Evolutionary conservation across 2,113 vertebrate genomes (phyloP).

Genomic region (Anguilla japonica): DNA sequence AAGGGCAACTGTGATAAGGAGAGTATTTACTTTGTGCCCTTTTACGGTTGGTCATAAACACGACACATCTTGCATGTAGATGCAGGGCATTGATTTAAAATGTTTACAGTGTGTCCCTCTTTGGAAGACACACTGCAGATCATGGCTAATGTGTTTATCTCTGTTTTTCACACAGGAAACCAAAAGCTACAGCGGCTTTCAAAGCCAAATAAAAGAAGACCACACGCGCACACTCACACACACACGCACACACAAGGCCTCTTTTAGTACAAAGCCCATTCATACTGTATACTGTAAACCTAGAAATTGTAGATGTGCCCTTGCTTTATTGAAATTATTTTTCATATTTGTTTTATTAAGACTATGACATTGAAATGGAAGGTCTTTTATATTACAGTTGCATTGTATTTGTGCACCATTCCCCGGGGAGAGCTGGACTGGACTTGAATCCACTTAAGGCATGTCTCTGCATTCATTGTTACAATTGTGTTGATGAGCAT

Average conservation of each 20-base stretch:
- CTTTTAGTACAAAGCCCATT: not conserved
- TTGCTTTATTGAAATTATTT: not conserved
- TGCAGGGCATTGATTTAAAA: not conserved
- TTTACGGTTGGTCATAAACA: not conserved
- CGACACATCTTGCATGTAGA: not conserved
- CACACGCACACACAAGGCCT: not conserved
- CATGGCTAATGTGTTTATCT: not conserved
- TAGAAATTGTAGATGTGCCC: not conserved
- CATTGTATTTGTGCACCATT: too few species aligned
- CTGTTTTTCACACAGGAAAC: slow-evolving; percentile 25
- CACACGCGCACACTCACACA: not conserved
- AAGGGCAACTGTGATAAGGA: not conserved
- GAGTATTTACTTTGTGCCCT: not conserved
- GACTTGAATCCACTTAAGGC: too few species aligned
- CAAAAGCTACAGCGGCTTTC: slow-evolving; percentile 26
- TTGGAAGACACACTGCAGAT: not conserved
- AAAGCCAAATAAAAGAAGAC: slow-evolving; percentile 39
- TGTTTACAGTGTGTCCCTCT: not conserved
- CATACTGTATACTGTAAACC: not conserved
- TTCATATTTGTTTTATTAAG: not conserved
- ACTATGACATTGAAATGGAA: not conserved
- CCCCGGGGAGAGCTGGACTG: too few species aligned
- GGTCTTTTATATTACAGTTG: too few species aligned
- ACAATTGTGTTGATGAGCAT: not conserved
- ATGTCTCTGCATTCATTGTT: too few species aligned